Evolutionary conservation across 2,797 vertebrate genomes (phyloP), one percentile per base, ranked within the genome.

Genomic region (Schizopygopsis pylzovi): DNA sequence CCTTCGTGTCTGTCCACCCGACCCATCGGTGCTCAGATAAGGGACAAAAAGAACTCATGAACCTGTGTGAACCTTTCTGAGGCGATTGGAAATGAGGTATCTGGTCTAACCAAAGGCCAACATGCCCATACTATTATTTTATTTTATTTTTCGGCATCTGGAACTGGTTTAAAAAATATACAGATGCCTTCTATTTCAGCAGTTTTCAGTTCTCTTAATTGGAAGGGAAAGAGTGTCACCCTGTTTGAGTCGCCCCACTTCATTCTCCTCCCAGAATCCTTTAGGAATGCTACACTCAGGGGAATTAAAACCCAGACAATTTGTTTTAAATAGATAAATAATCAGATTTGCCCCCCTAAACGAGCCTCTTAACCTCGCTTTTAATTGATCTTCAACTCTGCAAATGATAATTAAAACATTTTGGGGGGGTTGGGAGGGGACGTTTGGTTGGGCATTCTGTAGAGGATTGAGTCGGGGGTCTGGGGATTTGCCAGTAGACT

Each of bases 381-480:
- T 97, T 98, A 97, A 98, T 98, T 98, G 97, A 96, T 97, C 96
- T 97, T 96, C 95, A 95, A 97, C 96, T 93, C 94, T 94, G 95
- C 97, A 96, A 96, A 96, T 95, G 94, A 95, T 98, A 97, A 98
- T 99, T 96, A 97, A 98, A 98, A 97, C 95, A 97, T 97, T 95
- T 95, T 96, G 94, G 95, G 95, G 97, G 96, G 96, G 95, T 91
- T 94, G 92, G 94, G 93, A 91, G 93, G 90, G 93, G 86, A 85
- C 61, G 85, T 87, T 11, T 39, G 84, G 87, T 87, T 25, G 49
- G 67, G 81, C 56, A 25, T 25, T 37, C 76, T 45, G 76, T 45
- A 49, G 81, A 87, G 83, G 84, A 86, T 79, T 81, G 89, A 84
- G 76, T 81, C 28, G 47, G 71, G 93, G 93, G 93, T 93, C 91